Percentiles rank a stretch among this genome's conserved stretches.
These are phyloP conservation scores for Rynchops niger DNA, from an alignment of 2,113 vertebrate genomes.

Conservation along the genomic window DNA sequence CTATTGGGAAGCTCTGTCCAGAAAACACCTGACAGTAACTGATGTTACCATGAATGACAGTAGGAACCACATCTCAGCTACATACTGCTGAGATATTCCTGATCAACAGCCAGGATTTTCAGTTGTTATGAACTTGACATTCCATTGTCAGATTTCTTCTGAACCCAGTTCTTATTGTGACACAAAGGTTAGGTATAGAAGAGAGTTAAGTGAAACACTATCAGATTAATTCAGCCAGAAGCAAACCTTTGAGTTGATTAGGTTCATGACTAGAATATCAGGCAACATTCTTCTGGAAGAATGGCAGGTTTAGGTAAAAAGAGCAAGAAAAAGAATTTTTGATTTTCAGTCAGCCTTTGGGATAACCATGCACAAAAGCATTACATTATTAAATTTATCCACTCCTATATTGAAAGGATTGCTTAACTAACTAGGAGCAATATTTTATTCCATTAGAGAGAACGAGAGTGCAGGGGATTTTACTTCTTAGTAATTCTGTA, in stretches of 20 bases:
- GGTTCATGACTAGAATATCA: neutral
- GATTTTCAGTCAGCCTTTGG: neutral
- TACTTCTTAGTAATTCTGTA: neutral
- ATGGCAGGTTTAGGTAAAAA: neutral
- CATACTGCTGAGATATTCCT: neutral
- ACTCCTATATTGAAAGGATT: neutral
- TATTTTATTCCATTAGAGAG: neutral
- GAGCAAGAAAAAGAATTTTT: neutral
- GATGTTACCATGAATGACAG: neutral
- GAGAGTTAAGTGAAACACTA: neutral
- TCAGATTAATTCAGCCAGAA: neutral
- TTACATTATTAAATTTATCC: neutral
- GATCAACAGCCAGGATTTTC: neutral
- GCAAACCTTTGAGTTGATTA: neutral
- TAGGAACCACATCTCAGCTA: neutral
- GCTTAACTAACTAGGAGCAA: neutral
- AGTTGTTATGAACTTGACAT: neutral
- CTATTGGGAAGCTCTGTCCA: neutral
- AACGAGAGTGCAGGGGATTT: neutral
- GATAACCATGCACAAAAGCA: neutral
- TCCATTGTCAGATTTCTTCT: neutral
- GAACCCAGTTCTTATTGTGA: neutral
- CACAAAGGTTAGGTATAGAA: neutral
- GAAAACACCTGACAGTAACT: neutral
- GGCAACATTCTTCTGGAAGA: neutral